Evolutionary conservation across 2,888 invertebrate species (phyloP).

Genomic region (Boloria selene): DNA sequence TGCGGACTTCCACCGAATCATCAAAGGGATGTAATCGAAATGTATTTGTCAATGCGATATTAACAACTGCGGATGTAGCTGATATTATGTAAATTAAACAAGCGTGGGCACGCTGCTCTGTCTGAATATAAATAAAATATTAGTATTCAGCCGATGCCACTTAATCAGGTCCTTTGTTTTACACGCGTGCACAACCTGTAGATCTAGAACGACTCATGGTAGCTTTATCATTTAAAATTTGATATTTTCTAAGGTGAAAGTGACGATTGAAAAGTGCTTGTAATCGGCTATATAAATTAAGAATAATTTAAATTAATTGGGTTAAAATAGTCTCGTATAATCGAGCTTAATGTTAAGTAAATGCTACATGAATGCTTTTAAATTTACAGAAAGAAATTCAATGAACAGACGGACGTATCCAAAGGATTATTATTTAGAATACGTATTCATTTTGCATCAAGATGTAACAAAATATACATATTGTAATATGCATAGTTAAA

Average conservation of each 20-base stretch:
- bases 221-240: too few species aligned
- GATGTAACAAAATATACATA: neutral
- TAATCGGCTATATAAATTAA: too few species aligned
- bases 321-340: too few species aligned
- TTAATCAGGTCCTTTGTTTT: constrained; percentile 15
- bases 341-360: too few species aligned
- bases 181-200: neutral
- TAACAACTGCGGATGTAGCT: neutral
- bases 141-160: constrained; percentile 2
- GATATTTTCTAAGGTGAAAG: too few species aligned
- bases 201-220: neutral
- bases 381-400: too few species aligned
- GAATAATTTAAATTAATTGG: too few species aligned
- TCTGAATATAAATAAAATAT: constrained; percentile 16
- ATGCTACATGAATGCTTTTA: too few species aligned
- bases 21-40: constrained; percentile 29
- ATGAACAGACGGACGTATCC: too few species aligned
- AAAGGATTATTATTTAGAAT: too few species aligned
- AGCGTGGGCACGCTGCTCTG: neutral
- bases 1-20: constrained; percentile 1
- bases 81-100: neutral
- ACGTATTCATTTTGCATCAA: neutral
- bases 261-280: too few species aligned
- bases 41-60: constrained; percentile 27
- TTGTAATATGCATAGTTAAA: constrained; percentile 1